Evolutionary conservation across 2,888 invertebrate genomes (phyloP).

Genomic region (Stenoptilia bipunctidactyla): DNA sequence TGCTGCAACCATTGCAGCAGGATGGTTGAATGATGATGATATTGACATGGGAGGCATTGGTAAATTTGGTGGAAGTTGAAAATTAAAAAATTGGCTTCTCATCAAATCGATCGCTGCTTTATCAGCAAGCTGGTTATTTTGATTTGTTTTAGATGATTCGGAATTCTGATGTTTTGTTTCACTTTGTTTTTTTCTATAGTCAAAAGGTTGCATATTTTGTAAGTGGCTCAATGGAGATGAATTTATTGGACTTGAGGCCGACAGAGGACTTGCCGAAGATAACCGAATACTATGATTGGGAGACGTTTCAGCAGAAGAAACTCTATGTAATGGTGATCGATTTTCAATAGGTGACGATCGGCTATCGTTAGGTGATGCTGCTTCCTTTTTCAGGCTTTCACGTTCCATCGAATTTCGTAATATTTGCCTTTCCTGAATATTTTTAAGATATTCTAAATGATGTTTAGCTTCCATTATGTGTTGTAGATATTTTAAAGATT

Average conservation of each 20-base stretch:
- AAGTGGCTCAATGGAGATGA: constrained; percentile 88
- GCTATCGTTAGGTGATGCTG: constrained; percentile 35
- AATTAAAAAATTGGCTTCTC: constrained; percentile 75
- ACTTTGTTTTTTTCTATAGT: constrained; percentile 79
- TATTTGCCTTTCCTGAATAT: constrained; percentile 48
- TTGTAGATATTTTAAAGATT: constrained; percentile 55
- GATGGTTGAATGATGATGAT: constrained; percentile 69
- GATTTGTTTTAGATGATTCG: constrained; percentile 60
- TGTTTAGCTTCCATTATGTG: constrained; percentile 61
- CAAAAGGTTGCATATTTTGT: constrained; percentile 96
- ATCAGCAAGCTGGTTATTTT: constrained; percentile 40
- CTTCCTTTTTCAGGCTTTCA: constrained; percentile 40
- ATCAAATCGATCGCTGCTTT: constrained; percentile 71
- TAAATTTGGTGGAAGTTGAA: constrained; percentile 70
- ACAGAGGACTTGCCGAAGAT: constrained; percentile 60
- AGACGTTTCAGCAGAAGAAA: constrained; percentile 49
- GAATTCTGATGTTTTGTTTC: constrained; percentile 43
- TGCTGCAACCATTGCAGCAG: constrained; percentile 76
- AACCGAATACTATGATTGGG: constrained; percentile 46
- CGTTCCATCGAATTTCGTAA: constrained; percentile 24
- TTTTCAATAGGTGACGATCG: constrained; percentile 33
- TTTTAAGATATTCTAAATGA: constrained; percentile 49
- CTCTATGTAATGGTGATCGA: constrained; percentile 37
- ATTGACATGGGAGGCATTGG: constrained; percentile 71
- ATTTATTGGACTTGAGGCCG: constrained; percentile 72